phyloP scores from a whole-genome alignment of 2,797 vertebrate genomes.

The Sebastes hubbsi region DNA sequence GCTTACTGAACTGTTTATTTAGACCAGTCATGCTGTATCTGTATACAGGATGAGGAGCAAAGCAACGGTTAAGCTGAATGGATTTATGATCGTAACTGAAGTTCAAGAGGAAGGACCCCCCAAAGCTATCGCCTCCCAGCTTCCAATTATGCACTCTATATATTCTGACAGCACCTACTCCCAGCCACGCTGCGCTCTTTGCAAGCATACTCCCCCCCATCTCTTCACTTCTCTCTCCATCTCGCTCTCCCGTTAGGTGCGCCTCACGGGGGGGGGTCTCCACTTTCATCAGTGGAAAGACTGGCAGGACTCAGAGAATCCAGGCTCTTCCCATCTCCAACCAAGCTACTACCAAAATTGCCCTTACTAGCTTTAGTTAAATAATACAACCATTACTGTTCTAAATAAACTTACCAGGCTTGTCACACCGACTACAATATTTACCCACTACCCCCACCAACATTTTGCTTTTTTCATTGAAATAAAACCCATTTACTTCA shows the following conservation, averaged over 20 bases:
- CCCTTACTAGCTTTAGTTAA: conserved; percentile 14
- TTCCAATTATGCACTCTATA: conserved; percentile 54
- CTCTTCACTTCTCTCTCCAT: conserved; percentile 20
- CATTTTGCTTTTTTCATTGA: no score
- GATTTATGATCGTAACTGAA: conserved; percentile 35
- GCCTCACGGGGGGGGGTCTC: conserved; percentile 6
- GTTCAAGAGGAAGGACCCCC: conserved; percentile 29
- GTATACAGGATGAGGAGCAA: conserved; percentile 21
- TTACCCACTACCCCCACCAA: no score
- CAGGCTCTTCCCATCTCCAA: background rate
- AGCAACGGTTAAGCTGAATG: conserved; percentile 24
- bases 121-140: conserved; percentile 21
- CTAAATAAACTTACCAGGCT: no score
- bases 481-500: no score
- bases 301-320: conserved; percentile 34
- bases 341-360: conserved; percentile 16
- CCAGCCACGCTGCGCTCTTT: conserved; percentile 10
- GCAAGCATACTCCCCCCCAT: conserved; percentile 25
- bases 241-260: background rate
- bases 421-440: no score
- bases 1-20: conserved; percentile 33
- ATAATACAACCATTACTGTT: background rate
- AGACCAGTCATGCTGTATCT: conserved; percentile 17
- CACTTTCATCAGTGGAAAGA: conserved; percentile 23
- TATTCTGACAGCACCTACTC: conserved; percentile 50